Percentiles rank a stretch among this genome's conserved stretches.
These are phyloP conservation scores for Carcharodon carcharias DNA, from an alignment of 2,797 vertebrate species.

Conservation along the genomic window DNA sequence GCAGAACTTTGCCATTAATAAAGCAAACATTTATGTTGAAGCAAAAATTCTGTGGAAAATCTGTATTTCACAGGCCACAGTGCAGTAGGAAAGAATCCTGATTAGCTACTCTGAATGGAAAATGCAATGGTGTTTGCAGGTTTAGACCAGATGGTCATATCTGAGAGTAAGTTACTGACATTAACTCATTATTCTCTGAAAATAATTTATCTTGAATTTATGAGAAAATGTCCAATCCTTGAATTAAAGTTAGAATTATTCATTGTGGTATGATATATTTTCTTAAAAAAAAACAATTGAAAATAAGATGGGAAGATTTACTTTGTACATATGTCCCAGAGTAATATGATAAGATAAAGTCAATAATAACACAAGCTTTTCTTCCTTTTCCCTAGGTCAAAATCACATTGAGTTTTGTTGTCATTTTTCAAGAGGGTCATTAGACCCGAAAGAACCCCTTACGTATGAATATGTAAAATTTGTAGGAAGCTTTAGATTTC, in stretches of 20 bases:
- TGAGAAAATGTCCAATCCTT: not conserved
- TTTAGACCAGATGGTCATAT: not conserved
- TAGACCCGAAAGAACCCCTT: slow-evolving; percentile 61
- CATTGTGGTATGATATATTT: not conserved
- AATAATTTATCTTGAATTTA: not conserved
- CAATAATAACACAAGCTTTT: not conserved
- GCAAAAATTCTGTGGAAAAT: not conserved
- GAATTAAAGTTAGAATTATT: not conserved
- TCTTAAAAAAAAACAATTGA: not conserved
- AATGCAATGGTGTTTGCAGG: not conserved
- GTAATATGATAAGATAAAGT: not conserved
- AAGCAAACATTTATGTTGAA: not conserved
- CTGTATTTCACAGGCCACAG: not conserved
- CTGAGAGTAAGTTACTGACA: not conserved
- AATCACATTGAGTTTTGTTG: slow-evolving; percentile 85
- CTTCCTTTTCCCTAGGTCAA: slow-evolving; percentile 55
- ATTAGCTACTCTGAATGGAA: not conserved
- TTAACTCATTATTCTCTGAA: not conserved
- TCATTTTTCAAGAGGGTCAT: slow-evolving; percentile 77
- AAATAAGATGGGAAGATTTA: not conserved
- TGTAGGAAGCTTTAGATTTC: slow-evolving; percentile 80
- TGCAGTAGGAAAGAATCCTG: not conserved
- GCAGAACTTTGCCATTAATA: not conserved
- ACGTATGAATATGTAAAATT: slow-evolving; percentile 88
- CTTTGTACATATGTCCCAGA: not conserved